A percentile compares a stretch with the other conserved stretches of the same genome.
Evolutionary conservation across 2,888 invertebrate species (phyloP).

Genomic region (Tyria jacobaeae): DNA sequence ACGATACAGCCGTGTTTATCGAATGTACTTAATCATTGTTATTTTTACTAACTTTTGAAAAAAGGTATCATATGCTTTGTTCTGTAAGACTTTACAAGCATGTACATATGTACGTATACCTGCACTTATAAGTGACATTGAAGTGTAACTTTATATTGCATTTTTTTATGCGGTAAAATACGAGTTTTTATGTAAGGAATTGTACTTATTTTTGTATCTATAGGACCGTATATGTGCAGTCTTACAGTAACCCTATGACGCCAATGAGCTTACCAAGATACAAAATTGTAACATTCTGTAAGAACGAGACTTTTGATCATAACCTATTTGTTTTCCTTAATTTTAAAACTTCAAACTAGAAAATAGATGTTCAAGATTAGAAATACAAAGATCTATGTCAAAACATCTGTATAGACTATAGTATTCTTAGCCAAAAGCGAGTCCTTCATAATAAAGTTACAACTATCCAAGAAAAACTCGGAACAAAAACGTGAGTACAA

Average conservation of each 20-base stretch:
- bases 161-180: background rate
- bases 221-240: too few species aligned
- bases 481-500: conserved; percentile 26
- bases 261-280: too few species aligned
- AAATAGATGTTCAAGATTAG: background rate
- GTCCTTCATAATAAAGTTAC: background rate
- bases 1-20: conserved; percentile 41
- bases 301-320: too few species aligned
- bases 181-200: too few species aligned
- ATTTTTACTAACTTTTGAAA: conserved; percentile 7
- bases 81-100: background rate
- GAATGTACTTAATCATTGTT: conserved; percentile 32
- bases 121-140: too few species aligned
- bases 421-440: background rate
- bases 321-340: too few species aligned
- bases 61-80: background rate
- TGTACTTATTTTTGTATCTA: too few species aligned
- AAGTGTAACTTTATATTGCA: too few species aligned
- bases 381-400: conserved; percentile 4
- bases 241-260: too few species aligned
- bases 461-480: conserved; percentile 3
- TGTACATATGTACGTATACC: conserved; percentile 6
- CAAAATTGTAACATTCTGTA: too few species aligned
- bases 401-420: background rate
- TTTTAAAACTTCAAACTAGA: too few species aligned